Evolutionary conservation across 2,797 vertebrate species (phyloP), one percentile per base, ranked within the genome.

Genomic region (Protonibea diacanthus): DNA sequence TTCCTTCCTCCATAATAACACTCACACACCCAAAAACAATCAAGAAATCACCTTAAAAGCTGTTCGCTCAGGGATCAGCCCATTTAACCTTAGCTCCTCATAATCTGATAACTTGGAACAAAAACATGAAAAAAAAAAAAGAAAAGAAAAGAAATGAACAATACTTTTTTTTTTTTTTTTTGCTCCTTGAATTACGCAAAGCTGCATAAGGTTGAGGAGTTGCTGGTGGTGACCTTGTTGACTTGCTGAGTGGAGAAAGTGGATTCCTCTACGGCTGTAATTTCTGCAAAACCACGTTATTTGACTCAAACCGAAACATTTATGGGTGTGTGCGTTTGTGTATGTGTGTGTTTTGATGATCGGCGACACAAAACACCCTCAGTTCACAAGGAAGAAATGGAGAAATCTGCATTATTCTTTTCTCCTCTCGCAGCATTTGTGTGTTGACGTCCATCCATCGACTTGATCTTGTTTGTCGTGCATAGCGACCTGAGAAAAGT

Each of bases 1-100:
- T 94, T 94, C 94, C 93, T 93, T 94, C 93, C 93, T 89, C 80
- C 53, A 61, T 78, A 87, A 88, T 82, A 91, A 92, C 88, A 92
- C 83, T 71, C 63, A 12, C 51, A 12, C 51, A 76, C 76, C 51
- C 74, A 72, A 80, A 80, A 80, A 91, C 87, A 91, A 88, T 90
- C 56, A 56, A 86, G 65, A 85, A 82, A 83, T 91, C 71, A 90
- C 89, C 81, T 87, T 84, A 67, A 82, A 86, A 55, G 65, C 38
- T 65, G 67, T 86, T 85, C 83, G 71, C 76, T 74, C 77, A 81
- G 33, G 40, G 73, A 74, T 81, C 71, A 66, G 68, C 57, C 82
- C 10, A 53, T 73, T 88, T 81, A 80, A 84, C 81, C 77, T 75
- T 49, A 83, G 25, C 33, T 53, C 58, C 66, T 86, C 23, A 76